A percentile compares a stretch with the other conserved stretches of the same genome.
phyloP scores from a whole-genome alignment of 2,113 vertebrate genomes.

The Serilophus lunatus region DNA sequence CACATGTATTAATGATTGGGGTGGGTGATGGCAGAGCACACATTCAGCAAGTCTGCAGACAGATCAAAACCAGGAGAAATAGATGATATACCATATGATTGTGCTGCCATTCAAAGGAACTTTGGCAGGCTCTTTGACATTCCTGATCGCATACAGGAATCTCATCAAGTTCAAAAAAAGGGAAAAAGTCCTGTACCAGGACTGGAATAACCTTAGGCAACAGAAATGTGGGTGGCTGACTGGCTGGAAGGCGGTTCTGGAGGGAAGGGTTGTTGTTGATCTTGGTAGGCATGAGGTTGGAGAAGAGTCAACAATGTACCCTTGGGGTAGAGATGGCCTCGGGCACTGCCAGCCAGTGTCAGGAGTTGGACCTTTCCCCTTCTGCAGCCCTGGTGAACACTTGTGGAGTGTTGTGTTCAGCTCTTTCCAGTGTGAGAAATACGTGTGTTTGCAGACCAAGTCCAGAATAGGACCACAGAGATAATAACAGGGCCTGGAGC shows the following conservation, averaged over 20 bases:
- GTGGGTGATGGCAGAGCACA: not conserved
- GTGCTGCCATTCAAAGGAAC: not conserved
- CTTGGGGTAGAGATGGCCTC: rapidly evolving
- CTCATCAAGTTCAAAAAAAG: not conserved
- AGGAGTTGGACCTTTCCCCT: not conserved
- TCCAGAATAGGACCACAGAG: not conserved
- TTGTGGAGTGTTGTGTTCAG: not conserved
- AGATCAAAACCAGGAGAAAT: not conserved
- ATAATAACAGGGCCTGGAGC: not conserved
- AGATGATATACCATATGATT: rapidly evolving
- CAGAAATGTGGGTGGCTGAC: not conserved
- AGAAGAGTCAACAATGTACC: not conserved
- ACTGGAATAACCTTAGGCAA: not conserved
- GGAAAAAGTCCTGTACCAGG: not conserved
- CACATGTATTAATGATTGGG: not conserved
- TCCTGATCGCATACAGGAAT: not conserved
- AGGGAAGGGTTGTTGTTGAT: not conserved
- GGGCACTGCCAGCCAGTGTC: not conserved
- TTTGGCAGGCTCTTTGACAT: rapidly evolving
- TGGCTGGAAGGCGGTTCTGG: not conserved
- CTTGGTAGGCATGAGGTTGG: rapidly evolving
- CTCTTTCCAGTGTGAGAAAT: not conserved
- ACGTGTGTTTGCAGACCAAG: rapidly evolving
- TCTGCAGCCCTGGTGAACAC: not conserved
- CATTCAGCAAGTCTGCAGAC: not conserved